Evolutionary conservation across 2,797 vertebrate species (phyloP), one percentile per base, ranked within the genome.

Genomic region (Choloepus didactylus): DNA sequence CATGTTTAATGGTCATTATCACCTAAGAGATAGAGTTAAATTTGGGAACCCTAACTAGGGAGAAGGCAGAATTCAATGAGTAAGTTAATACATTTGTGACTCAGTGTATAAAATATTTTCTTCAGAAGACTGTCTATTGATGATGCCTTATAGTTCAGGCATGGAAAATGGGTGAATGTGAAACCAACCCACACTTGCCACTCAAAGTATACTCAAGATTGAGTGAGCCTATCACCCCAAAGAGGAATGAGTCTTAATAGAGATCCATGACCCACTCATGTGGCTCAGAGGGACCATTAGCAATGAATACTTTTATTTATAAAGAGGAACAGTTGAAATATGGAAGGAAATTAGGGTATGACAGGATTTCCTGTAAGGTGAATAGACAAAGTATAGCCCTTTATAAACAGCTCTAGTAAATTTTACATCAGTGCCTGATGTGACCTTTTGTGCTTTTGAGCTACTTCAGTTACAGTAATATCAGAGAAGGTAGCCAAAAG

Each of bases 381-480:
- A 73, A 15, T 31, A 16, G 49, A 87, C 79, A 81, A 23, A 93
- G 44, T 67, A 23, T 54, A 44, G 76, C 77, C 41, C 35, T 88
- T 83, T 85, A 25, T 3, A 29, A 94, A 75, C 16, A 83, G 69
- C 11, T 18, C 95, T 91, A 82, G 64, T 87, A 41, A 75, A 83
- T 87, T 92, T 49, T 25, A 81, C 25, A 49, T 54, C 51, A 84
- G 49, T 21, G 82, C 76, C 60, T 94, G 94, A 19, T 83, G 16
- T 84, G 96, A 96, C 89, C 95, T 82, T 75, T 85, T 92, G 89
- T 79, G 95, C 91, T 67, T 91, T 51, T n/a, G 54, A 75, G 31
- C 56, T 84, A 35, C 31, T 73, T 87, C 82, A 16, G 49, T 96
- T 95, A 94, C 87, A 93, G 95, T 64, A 76, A 91, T 21, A 79